A percentile compares a stretch with the other conserved stretches of the same genome.
Evolutionary conservation across 2,113 vertebrate genomes (phyloP).

Genomic region (Tenrec ecaudatus): DNA sequence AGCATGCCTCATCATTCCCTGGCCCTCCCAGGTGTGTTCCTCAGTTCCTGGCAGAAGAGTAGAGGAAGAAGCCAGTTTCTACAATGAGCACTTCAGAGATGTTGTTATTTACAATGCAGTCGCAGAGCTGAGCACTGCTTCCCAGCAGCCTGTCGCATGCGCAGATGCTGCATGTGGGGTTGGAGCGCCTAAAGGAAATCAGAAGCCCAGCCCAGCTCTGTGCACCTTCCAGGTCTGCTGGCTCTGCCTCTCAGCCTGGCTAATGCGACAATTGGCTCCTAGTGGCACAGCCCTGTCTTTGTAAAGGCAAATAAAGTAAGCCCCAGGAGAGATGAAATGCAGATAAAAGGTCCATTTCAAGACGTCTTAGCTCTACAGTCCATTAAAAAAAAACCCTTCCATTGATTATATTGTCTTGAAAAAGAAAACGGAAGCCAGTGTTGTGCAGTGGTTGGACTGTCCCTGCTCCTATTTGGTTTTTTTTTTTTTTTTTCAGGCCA

Average conservation of each 20-base stretch:
- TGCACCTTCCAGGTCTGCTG: slow-evolving; percentile 36
- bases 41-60: not conserved
- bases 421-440: not conserved
- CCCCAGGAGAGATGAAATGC: slow-evolving; percentile 63
- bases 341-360: slow-evolving; percentile 68
- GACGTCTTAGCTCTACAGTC: slow-evolving; percentile 51
- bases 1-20: fast-evolving
- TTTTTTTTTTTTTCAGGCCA: not conserved
- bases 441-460: slow-evolving; percentile 38
- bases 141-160: not conserved
- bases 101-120: not conserved
- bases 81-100: not conserved
- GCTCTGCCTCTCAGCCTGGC: slow-evolving; percentile 52
- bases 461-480: not conserved
- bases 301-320: slow-evolving; percentile 71
- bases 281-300: slow-evolving; percentile 60
- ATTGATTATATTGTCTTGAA: slow-evolving; percentile 77
- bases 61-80: not conserved
- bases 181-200: not conserved
- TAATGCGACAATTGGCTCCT: slow-evolving; percentile 75
- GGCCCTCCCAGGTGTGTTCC: fast-evolving
- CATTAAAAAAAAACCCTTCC: slow-evolving; percentile 67
- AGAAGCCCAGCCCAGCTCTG: not conserved
- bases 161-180: not conserved
- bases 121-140: not conserved